Evolutionary conservation across 2,888 invertebrate genomes (phyloP).

Genomic region (Drosophila nigritarsus): DNA sequence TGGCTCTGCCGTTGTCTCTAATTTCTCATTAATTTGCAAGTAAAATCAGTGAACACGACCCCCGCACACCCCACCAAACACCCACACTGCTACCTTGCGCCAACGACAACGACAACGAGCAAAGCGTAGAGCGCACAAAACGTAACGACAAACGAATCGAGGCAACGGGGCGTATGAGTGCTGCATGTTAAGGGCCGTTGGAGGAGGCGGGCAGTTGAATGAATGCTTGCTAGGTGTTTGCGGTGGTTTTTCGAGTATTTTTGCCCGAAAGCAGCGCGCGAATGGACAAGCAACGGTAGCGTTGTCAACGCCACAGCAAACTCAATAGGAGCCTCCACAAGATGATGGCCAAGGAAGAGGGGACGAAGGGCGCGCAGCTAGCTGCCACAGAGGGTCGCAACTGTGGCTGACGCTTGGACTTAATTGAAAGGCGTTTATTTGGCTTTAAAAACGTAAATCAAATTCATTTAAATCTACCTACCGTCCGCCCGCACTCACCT

Average conservation of each 20-base stretch:
- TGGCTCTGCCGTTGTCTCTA: conserved; percentile 74
- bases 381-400: conserved; percentile 41
- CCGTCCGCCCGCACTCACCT: neutral
- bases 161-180: conserved; percentile 78
- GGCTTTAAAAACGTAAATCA: conserved; percentile 83
- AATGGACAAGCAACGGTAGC: conserved; percentile 60
- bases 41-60: conserved; percentile 80
- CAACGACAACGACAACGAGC: conserved; percentile 73
- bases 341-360: neutral
- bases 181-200: conserved; percentile 36
- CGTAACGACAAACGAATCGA: conserved; percentile 65
- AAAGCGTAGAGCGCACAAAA: conserved; percentile 49
- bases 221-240: conserved; percentile 78
- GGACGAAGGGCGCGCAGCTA: conserved; percentile 20
- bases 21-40: conserved; percentile 85
- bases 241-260: conserved; percentile 79
- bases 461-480: conserved; percentile 78
- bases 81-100: neutral
- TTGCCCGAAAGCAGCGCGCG: conserved; percentile 51
- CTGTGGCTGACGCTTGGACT: conserved; percentile 66
- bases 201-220: conserved; percentile 44
- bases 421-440: conserved; percentile 82
- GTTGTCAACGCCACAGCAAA: conserved; percentile 77
- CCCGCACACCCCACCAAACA: neutral
- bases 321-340: conserved; percentile 62